These are phyloP conservation scores for Ditylenchus dipsaci DNA, from an alignment of 1,140 invertebrate genomes.

Conservation along the genomic window DNA sequence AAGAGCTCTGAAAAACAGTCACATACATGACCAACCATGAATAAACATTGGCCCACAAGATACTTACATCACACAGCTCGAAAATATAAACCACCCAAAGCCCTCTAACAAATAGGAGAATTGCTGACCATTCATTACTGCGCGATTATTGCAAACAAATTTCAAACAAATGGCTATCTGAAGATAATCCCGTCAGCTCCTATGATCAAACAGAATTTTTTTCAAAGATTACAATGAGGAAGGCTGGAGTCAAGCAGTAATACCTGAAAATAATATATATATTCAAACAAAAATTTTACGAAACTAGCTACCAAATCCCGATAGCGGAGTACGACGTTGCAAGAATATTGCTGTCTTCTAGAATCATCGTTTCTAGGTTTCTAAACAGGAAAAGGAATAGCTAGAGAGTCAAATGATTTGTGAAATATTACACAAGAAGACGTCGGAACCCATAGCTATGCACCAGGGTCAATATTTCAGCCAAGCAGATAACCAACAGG, in stretches of 20 bases:
- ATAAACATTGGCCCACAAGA: not conserved
- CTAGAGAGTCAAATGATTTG: not conserved
- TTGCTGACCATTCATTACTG: not conserved
- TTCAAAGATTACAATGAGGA: not conserved
- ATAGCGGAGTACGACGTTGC: not conserved
- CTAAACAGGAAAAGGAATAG: not conserved
- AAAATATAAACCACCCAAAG: not conserved
- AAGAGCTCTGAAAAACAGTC: not conserved
- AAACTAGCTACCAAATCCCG: not conserved
- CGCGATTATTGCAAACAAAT: not conserved
- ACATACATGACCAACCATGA: no score
- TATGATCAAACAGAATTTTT: not conserved
- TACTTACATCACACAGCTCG: not conserved
- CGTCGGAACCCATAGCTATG: not conserved
- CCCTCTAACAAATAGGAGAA: not conserved
- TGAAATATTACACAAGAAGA: not conserved
- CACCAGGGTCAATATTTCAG: not conserved
- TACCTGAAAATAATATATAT: not conserved
- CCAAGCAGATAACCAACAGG: not conserved
- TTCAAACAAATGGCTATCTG: not conserved
- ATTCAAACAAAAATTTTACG: not conserved
- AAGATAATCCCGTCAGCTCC: not conserved
- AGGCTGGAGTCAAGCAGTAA: not conserved
- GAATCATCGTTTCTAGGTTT: not conserved
- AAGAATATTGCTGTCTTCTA: not conserved